Evolutionary conservation across 1,140 invertebrate genomes (phyloP).

Genomic region (Drosophila oshimai): DNA sequence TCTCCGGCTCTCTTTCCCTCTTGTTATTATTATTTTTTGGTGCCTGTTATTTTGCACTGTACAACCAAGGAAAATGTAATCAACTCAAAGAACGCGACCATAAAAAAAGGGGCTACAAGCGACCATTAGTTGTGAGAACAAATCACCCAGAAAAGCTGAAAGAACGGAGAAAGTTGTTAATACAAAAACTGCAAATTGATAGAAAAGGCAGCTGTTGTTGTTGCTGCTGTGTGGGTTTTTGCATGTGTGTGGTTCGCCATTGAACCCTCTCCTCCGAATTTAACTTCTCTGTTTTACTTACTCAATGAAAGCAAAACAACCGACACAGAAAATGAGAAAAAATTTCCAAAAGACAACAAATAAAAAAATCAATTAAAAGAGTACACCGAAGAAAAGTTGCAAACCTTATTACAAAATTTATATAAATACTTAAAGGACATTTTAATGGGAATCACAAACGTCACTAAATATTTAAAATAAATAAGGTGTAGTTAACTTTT

Average conservation of each 20-base stretch:
- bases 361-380: background rate
- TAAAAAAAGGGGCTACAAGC: background rate
- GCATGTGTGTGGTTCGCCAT: constrained; percentile 31
- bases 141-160: constrained; percentile 6
- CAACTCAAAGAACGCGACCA: background rate
- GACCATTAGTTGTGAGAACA: background rate
- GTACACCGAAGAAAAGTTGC: background rate
- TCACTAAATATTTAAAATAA: too few species aligned
- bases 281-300: background rate
- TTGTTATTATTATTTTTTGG: constrained; percentile 22
- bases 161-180: constrained; percentile 1
- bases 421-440: too few species aligned
- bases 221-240: constrained; percentile 7
- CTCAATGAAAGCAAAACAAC: constrained; percentile 12
- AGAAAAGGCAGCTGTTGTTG: constrained; percentile 50
- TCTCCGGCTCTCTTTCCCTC: constrained; percentile 14
- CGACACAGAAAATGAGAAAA: background rate
- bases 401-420: background rate
- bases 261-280: constrained; percentile 12
- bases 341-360: background rate
- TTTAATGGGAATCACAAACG: too few species aligned
- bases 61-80: constrained; percentile 1
- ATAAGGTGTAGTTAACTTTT: too few species aligned
- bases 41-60: background rate
- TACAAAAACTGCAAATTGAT: background rate